Evolutionary conservation across 2,888 invertebrate genomes (phyloP).

Genomic region (Sminthurinus aureus): DNA sequence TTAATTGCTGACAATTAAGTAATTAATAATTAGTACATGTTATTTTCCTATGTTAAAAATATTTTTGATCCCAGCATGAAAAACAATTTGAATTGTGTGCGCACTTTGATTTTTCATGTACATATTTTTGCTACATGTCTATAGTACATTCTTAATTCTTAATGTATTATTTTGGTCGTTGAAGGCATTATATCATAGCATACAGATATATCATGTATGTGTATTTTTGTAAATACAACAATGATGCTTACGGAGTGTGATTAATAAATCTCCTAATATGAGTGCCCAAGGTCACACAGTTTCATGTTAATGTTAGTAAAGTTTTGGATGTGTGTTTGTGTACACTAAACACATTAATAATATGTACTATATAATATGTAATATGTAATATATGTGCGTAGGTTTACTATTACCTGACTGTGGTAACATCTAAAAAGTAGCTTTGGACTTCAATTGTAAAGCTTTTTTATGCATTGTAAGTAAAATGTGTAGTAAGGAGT

Average conservation of each 20-base stretch:
- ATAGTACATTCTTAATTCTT: not conserved
- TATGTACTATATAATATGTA: no score
- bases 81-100: not conserved
- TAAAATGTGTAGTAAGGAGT: not conserved
- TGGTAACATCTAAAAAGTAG: constrained; percentile 10
- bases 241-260: not conserved
- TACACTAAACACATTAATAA: no score
- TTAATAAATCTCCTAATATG: constrained; percentile 34
- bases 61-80: no score
- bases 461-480: no score
- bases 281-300: constrained; percentile 26
- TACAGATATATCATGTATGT: not conserved
- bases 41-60: no score
- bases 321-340: not conserved
- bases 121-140: not conserved
- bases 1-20: no score
- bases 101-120: not conserved
- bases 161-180: not conserved
- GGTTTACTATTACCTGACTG: not conserved
- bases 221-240: no score
- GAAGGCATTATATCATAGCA: not conserved
- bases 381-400: constrained; percentile 13
- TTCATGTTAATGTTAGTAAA: not conserved
- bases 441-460: constrained; percentile 10
- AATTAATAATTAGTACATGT: no score